Evolutionary conservation across 2,888 invertebrate genomes (phyloP).

Genomic region (Diarsia brunnea): DNA sequence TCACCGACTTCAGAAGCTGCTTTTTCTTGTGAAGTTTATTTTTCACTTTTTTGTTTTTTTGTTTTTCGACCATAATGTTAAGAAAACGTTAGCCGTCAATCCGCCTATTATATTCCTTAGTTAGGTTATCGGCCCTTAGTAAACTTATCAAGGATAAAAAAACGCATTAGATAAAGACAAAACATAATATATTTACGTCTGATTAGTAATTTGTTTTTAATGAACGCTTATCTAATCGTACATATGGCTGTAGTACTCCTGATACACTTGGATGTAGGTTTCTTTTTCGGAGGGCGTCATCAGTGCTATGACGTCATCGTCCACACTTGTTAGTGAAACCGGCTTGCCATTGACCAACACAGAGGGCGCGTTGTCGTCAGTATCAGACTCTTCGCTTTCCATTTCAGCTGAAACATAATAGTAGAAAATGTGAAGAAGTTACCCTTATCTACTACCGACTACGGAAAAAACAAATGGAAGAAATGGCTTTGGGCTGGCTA

Average conservation of each 20-base stretch:
- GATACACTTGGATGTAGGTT: slow-evolving; percentile 97
- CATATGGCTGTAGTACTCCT: slow-evolving; percentile 97
- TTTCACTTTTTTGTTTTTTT: too few species aligned
- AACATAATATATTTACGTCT: slow-evolving; percentile 61
- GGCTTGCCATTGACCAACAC: slow-evolving; percentile 95
- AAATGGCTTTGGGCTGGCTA: background rate
- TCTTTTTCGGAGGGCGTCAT: slow-evolving; percentile 98
- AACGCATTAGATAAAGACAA: slow-evolving; percentile 46
- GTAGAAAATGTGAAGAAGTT: background rate
- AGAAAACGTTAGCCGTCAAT: background rate
- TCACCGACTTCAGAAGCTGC: too few species aligned
- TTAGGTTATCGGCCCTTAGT: background rate
- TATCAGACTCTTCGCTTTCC: slow-evolving; percentile 94
- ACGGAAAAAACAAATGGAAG: background rate
- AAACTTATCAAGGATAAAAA: slow-evolving; percentile 20
- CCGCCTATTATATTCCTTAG: background rate
- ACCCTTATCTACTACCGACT: background rate
- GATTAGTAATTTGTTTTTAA: slow-evolving; percentile 62
- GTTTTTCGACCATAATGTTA: background rate
- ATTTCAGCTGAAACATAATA: slow-evolving; percentile 90
- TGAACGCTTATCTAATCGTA: slow-evolving; percentile 91
- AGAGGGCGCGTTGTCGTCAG: slow-evolving; percentile 95
- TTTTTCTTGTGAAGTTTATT: too few species aligned
- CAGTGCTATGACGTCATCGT: slow-evolving; percentile 95
- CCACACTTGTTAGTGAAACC: slow-evolving; percentile 95